A percentile compares a stretch with the other conserved stretches of the same genome.
These are phyloP conservation scores for Brienomyrus brachyistius DNA, from an alignment of 2,113 vertebrate species.

Conservation along the genomic window DNA sequence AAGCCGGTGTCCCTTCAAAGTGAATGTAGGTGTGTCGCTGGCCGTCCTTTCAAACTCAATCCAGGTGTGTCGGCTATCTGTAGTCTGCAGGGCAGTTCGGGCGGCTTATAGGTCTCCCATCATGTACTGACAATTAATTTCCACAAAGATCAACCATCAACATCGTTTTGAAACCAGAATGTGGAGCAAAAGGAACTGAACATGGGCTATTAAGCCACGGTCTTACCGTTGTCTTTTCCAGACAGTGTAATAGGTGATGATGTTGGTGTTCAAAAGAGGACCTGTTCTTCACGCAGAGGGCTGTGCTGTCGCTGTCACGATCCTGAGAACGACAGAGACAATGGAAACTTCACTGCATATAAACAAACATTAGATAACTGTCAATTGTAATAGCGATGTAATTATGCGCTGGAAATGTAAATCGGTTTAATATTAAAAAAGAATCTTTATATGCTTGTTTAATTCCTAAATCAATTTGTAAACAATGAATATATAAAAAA, in stretches of 20 bases:
- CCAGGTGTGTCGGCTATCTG: neutral
- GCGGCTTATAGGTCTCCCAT: neutral
- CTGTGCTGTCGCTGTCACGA: conserved; percentile 53
- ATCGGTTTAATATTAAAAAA: neutral
- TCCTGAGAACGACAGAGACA: conserved; percentile 48
- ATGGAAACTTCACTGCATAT: neutral
- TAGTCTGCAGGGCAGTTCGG: neutral
- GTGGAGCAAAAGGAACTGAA: neutral
- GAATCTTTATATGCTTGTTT: neutral
- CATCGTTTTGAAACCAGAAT: neutral
- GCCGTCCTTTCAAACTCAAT: neutral
- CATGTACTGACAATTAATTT: neutral
- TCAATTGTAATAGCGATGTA: neutral
- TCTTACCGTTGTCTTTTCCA: conserved; percentile 84
- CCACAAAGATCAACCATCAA: neutral
- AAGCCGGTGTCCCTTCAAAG: neutral
- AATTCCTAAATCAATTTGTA: neutral
- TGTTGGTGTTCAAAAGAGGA: conserved; percentile 82
- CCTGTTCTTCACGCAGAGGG: conserved; percentile 69
- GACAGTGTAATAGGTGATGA: conserved; percentile 79
- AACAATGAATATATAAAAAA: neutral
- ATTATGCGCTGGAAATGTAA: neutral
- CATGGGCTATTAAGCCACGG: neutral
- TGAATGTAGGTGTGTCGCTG: neutral
- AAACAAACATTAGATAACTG: neutral